These are phyloP conservation scores for Porphyrio hochstetteri DNA, from an alignment of 2,113 vertebrate genomes.

Conservation along the genomic window DNA sequence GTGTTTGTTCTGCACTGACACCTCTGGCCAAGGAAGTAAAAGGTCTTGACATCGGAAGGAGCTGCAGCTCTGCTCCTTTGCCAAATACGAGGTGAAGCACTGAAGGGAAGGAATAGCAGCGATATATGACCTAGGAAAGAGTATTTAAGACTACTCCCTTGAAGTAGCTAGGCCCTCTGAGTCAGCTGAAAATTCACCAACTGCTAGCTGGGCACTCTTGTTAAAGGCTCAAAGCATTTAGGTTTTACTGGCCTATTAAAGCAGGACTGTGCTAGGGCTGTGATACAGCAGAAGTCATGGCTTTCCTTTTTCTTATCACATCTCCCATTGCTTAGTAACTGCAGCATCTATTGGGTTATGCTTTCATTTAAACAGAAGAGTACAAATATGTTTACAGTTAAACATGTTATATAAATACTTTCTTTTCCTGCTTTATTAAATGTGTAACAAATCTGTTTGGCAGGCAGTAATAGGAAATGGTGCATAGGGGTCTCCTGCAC, in stretches of 20 bases:
- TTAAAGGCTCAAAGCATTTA: background rate
- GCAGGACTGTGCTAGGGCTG: background rate
- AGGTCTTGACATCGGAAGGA: constrained; percentile 27
- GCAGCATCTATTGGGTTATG: background rate
- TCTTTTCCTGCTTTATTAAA: constrained; percentile 35
- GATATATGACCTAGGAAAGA: background rate
- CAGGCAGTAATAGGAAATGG: background rate
- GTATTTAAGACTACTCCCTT: background rate
- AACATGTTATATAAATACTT: background rate
- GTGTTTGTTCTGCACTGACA: background rate
- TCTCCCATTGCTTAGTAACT: background rate
- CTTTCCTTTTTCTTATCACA: background rate
- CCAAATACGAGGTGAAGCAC: constrained; percentile 3
- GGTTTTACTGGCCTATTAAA: background rate
- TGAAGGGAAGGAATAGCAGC: background rate
- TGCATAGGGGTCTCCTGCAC: background rate
- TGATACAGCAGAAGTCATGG: background rate
- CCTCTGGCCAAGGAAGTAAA: background rate
- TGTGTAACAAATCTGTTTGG: background rate
- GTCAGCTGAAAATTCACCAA: background rate
- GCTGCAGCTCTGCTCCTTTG: background rate
- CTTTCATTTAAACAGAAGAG: background rate
- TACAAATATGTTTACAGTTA: background rate
- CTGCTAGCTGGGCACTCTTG: background rate
- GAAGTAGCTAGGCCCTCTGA: background rate